Conservation (phyloP, 2,797 vertebrate genomes). For the Sebastes trivittatus region DNA sequence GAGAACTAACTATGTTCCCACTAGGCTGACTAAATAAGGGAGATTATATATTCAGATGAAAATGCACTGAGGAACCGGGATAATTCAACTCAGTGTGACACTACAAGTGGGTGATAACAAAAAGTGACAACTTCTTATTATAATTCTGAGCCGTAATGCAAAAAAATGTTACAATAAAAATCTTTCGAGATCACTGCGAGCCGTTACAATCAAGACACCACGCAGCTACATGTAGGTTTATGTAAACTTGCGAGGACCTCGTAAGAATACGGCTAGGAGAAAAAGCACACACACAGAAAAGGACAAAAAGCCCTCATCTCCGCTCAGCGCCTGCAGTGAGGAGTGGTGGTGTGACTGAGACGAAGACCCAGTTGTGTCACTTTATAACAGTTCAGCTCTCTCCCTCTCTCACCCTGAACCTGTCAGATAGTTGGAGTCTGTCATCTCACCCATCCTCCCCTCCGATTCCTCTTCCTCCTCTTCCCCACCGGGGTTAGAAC, state of each 20-base stretch:
- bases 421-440: constrained; percentile 70
- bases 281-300: constrained; percentile 51
- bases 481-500: constrained; percentile 85
- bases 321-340: constrained; percentile 85
- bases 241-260: constrained; percentile 32
- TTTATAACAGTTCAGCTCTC: constrained; percentile 91
- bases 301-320: constrained; percentile 69
- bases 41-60: constrained; percentile 44
- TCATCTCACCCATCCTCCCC: constrained; percentile 65
- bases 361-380: constrained; percentile 94
- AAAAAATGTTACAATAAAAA: constrained; percentile 19
- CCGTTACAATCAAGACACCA: background rate
- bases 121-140: constrained; percentile 32
- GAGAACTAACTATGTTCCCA: constrained; percentile 20
- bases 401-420: constrained; percentile 77
- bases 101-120: constrained; percentile 50
- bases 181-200: background rate
- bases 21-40: constrained; percentile 27
- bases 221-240: background rate
- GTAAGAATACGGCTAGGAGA: constrained; percentile 4
- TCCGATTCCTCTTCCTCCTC: constrained; percentile 84
- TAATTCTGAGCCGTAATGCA: constrained; percentile 2
- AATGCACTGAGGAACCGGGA: constrained; percentile 18
- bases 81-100: constrained; percentile 26
- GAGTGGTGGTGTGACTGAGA: constrained; percentile 81